Evolutionary conservation across 2,113 vertebrate genomes (phyloP).

Genomic region (Sylvilagus bachmani): DNA sequence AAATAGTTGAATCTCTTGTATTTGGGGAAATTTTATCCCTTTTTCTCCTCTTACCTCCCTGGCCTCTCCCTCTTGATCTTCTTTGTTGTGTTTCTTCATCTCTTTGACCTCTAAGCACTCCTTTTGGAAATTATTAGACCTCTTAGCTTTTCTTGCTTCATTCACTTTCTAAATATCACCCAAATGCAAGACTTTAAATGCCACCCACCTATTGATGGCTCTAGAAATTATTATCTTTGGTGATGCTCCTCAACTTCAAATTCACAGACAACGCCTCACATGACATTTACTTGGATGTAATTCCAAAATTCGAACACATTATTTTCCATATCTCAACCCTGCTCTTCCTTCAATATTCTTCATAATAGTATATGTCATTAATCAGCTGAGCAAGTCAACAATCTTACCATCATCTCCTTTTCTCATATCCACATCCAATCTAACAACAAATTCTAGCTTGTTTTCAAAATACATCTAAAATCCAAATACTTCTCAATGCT

Average conservation of each 20-base stretch:
- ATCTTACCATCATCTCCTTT: background rate
- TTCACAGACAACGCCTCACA: background rate
- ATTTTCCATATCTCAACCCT: background rate
- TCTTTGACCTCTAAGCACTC: background rate
- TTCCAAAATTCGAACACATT: background rate
- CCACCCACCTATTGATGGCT: background rate
- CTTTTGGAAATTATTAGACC: background rate
- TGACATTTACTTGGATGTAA: background rate
- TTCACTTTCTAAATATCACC: background rate
- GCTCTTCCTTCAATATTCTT: background rate
- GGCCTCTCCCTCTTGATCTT: background rate
- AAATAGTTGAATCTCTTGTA: background rate
- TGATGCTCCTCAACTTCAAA: background rate
- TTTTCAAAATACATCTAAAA: background rate
- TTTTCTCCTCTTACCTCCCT: background rate
- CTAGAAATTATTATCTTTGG: background rate
- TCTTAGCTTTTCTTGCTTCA: background rate
- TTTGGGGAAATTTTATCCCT: background rate
- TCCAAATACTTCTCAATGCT: background rate
- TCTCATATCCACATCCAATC: background rate
- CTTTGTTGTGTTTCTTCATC: background rate
- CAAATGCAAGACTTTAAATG: background rate
- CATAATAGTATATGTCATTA: background rate
- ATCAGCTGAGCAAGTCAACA: background rate
- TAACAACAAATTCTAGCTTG: background rate